Percentiles rank a stretch among this genome's conserved stretches.
Evolutionary conservation across 2,888 invertebrate genomes (phyloP).

Genomic region (Venusia cambrica): DNA sequence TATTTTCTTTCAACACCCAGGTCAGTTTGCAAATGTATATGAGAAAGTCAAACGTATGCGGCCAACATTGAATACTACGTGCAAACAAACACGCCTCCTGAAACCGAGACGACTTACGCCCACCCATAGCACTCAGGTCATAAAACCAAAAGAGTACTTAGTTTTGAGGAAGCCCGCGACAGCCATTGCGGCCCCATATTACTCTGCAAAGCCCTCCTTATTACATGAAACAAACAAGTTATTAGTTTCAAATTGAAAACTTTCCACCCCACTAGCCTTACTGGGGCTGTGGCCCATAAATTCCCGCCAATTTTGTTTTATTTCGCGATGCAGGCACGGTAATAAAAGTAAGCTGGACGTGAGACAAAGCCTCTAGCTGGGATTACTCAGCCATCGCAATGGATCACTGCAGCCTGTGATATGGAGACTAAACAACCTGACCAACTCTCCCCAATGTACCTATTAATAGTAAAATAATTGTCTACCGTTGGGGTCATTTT

Average conservation of each 20-base stretch:
- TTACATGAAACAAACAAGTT: conserved; percentile 78
- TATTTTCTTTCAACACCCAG: too few relatives aligned
- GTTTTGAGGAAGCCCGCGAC: conserved; percentile 76
- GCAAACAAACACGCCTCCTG: conserved; percentile 43
- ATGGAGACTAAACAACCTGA: conserved; percentile 70
- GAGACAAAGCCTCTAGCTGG: conserved; percentile 74
- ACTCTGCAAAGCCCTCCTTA: conserved; percentile 75
- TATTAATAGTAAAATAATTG: too few relatives aligned
- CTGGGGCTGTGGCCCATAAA: conserved; percentile 74
- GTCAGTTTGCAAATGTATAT: too few relatives aligned
- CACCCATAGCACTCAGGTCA: conserved; percentile 69
- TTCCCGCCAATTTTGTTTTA: conserved; percentile 81
- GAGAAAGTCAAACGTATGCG: conserved; percentile 23
- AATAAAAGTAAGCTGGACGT: conserved; percentile 81
- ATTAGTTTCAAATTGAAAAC: conserved; percentile 81
- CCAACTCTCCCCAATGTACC: conserved; percentile 42
- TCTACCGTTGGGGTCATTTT: too few relatives aligned
- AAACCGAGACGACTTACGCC: conserved; percentile 49
- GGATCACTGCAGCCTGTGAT: conserved; percentile 73
- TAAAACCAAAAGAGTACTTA: conserved; percentile 79
- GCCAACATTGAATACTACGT: conserved; percentile 36
- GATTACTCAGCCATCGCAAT: conserved; percentile 75
- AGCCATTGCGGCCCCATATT: conserved; percentile 71
- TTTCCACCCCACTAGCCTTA: conserved; percentile 77
- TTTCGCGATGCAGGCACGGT: conserved; percentile 78